Evolutionary conservation across 2,797 vertebrate species (phyloP).

Genomic region (Bucorvus abyssinicus): DNA sequence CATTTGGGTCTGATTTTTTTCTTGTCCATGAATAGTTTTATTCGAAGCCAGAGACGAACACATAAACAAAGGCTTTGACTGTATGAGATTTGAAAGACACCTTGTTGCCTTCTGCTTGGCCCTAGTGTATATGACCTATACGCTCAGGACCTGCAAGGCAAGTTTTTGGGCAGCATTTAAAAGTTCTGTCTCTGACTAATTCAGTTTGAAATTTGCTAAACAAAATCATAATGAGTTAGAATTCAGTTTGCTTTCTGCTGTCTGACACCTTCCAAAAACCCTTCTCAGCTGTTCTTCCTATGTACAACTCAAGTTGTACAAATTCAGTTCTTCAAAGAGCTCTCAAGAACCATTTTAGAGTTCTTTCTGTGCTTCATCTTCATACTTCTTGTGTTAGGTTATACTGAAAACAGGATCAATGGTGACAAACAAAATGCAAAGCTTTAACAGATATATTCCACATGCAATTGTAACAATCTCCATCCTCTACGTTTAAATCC

Average conservation of each 20-base stretch:
- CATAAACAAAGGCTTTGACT: background rate
- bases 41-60: background rate
- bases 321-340: background rate
- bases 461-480: background rate
- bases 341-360: background rate
- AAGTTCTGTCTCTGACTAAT: background rate
- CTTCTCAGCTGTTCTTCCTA: background rate
- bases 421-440: background rate
- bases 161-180: background rate
- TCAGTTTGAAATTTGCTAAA: background rate
- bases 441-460: background rate
- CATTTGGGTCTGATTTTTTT: background rate
- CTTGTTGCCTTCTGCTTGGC: background rate
- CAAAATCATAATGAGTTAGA: background rate
- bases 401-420: background rate
- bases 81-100: background rate
- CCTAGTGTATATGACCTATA: background rate
- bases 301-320: background rate
- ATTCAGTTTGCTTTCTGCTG: background rate
- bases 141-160: background rate
- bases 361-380: background rate
- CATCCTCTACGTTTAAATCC: background rate
- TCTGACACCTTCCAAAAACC: background rate
- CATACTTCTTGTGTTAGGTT: background rate
- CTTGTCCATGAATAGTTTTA: background rate